phyloP scores from a whole-genome alignment of 2,113 vertebrate genomes.

The Neogobius melanostomus region DNA sequence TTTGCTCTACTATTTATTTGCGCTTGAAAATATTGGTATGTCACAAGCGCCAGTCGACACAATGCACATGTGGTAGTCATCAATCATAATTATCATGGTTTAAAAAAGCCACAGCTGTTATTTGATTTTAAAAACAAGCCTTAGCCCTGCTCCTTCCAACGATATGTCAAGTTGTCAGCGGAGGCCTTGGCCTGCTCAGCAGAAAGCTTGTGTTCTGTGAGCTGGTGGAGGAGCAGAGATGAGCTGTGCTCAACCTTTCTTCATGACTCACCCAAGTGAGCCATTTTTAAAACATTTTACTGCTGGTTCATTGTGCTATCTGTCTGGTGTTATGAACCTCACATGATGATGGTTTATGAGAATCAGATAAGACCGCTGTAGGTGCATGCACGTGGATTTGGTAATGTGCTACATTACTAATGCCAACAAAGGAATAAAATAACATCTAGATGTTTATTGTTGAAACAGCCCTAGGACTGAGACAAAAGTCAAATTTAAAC shows the following conservation, averaged over 20 bases:
- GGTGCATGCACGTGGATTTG: slow-evolving; percentile 34
- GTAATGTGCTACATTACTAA: slow-evolving; percentile 9
- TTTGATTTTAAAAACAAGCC: slow-evolving; percentile 80
- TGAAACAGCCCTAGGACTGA: slow-evolving; percentile 15
- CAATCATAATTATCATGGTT: slow-evolving; percentile 80
- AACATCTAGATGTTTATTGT: slow-evolving; percentile 32
- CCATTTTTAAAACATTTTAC: slow-evolving; percentile 73
- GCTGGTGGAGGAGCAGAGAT: slow-evolving; percentile 60
- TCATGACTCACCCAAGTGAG: slow-evolving; percentile 62
- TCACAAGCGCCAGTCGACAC: slow-evolving; percentile 71
- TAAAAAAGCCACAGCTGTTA: slow-evolving; percentile 80
- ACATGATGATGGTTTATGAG: slow-evolving; percentile 72
- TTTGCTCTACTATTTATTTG: slow-evolving; percentile 64
- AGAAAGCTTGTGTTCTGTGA: slow-evolving; percentile 65
- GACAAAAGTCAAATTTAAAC: slow-evolving; percentile 38
- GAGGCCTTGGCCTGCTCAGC: slow-evolving; percentile 74
- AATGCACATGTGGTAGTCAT: slow-evolving; percentile 79
- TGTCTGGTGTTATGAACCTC: slow-evolving; percentile 64
- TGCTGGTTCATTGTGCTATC: slow-evolving; percentile 41
- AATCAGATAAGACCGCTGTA: slow-evolving; percentile 59
- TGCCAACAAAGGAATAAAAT: slow-evolving; percentile 28
- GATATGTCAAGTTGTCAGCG: slow-evolving; percentile 77
- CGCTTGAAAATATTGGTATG: slow-evolving; percentile 70
- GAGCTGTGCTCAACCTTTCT: slow-evolving; percentile 65
- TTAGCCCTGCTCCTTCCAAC: slow-evolving; percentile 66